A percentile compares a stretch with the other conserved stretches of the same genome.
phyloP scores from a whole-genome alignment of 2,888 invertebrate species.

The Polyommatus iphigenia region DNA sequence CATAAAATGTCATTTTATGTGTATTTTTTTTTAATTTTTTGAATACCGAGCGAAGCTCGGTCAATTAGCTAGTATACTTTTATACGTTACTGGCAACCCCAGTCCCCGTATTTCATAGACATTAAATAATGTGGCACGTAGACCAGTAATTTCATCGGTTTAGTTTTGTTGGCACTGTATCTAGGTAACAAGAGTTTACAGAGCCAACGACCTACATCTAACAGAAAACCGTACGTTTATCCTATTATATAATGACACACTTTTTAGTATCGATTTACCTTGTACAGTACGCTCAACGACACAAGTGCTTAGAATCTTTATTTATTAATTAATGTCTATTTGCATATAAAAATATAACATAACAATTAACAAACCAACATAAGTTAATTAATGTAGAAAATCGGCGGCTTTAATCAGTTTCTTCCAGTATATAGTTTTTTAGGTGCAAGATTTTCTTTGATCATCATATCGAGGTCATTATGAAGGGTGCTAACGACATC shows the following conservation, averaged over 20 bases:
- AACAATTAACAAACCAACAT: too few species aligned
- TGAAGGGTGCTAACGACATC: not conserved
- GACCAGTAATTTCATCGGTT: not conserved
- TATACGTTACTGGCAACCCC: too few species aligned
- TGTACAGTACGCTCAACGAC: not conserved
- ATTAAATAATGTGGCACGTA: not conserved
- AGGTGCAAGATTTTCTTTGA: not conserved
- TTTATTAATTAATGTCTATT: too few species aligned
- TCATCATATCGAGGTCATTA: not conserved
- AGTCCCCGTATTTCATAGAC: not conserved
- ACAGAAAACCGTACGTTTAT: not conserved
- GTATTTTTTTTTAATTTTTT: too few species aligned
- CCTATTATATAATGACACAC: slow-evolving; percentile 12
- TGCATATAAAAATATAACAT: too few species aligned
- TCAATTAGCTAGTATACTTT: too few species aligned
- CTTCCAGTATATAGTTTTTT: not conserved
- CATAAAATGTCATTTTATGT: too few species aligned
- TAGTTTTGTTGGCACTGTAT: slow-evolving; percentile 11
- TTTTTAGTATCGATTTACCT: slow-evolving; percentile 14
- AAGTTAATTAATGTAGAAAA: too few species aligned
- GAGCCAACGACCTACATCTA: slow-evolving; percentile 22
- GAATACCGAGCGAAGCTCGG: too few species aligned
- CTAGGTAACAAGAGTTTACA: not conserved
- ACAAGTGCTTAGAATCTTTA: not conserved
- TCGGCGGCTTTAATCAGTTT: too few species aligned